Evolutionary conservation across 1,140 invertebrate species (phyloP), one percentile per base, ranked within the genome.

Genomic region (Eufriesea mexicana): DNA sequence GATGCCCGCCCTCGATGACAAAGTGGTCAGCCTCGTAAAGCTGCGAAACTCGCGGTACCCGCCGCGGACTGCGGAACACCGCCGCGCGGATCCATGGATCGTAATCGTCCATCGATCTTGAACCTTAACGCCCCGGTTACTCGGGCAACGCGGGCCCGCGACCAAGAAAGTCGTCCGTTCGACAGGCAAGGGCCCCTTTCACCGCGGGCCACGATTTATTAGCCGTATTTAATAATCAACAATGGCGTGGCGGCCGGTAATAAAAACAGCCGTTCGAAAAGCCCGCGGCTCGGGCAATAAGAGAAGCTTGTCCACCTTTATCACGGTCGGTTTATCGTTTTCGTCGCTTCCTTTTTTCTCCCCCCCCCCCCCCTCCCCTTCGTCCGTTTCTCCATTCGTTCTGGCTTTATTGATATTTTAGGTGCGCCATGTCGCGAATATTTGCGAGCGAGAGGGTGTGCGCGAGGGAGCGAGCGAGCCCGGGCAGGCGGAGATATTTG

Each of bases 71-170:
- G 5, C 8, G 7, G 28, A 42, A 7, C 7, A 7, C 6, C 8
- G 12, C 66, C 2, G 16, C 70, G 55, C 67, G 18, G 70, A 72
- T 57, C 20, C 28, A n/a, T 54, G 66, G 85, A 86, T 86, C 84
- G 84, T 86, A 86, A 86, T 86, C 84, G 62, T 20, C 85, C 73
- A 86, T 86, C 84, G 84, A 86, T 86, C 85, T 73, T 83, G 28
- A 57, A 57, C 64, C 72, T 86, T 86, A 81, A 86, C 84, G 71
- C 61, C n/a, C 49, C 67, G 47, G 59, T 70, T 55, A 47, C 35
- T 57, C 42, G 23, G 5, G 35, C 23, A 45, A 45, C n/a, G 20
- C 16, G 28, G 4, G 35, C 35, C 67, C 35, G 28, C 49, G 75
- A 70, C 42, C 66, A 72, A 83, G 79, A 86, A 86, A 83, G 61